These are phyloP conservation scores for Diplolepis rosae DNA, from an alignment of 2,888 invertebrate genomes.

Conservation along the genomic window DNA sequence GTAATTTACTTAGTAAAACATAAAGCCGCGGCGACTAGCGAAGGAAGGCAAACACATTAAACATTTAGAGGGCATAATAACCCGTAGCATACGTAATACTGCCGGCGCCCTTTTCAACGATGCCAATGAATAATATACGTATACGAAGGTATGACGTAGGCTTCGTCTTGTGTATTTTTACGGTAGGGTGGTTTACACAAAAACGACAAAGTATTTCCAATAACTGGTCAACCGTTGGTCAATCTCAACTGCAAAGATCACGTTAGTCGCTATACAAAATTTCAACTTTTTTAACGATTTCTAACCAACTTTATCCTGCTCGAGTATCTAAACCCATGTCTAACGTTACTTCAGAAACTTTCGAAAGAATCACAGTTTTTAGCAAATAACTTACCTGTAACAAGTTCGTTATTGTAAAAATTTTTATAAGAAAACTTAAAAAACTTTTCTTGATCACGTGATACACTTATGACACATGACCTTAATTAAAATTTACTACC, in stretches of 20 bases:
- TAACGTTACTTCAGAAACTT: too few species aligned
- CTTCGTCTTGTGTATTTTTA: slow-evolving; percentile 56
- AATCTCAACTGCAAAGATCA: not conserved
- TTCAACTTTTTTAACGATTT: too few species aligned
- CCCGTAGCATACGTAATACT: slow-evolving; percentile 72
- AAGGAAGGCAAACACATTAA: slow-evolving; percentile 74
- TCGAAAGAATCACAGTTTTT: too few species aligned
- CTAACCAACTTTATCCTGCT: too few species aligned
- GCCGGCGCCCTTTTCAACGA: slow-evolving; percentile 71
- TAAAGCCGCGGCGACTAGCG: slow-evolving; percentile 70
- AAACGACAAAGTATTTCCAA: slow-evolving; percentile 10
- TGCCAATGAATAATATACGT: slow-evolving; percentile 72
- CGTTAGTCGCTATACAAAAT: too few species aligned
- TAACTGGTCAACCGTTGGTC: slow-evolving; percentile 7
- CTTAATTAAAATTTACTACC: too few species aligned
- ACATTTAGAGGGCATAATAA: slow-evolving; percentile 74
- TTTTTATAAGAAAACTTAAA: too few species aligned
- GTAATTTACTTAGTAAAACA: slow-evolving; percentile 74
- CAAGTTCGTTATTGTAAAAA: too few species aligned
- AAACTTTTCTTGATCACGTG: too few species aligned
- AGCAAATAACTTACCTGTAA: too few species aligned
- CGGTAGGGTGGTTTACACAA: slow-evolving; percentile 47
- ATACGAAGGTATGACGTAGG: slow-evolving; percentile 67
- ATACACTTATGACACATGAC: too few species aligned
- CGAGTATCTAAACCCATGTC: too few species aligned